These are phyloP conservation scores for Tringa solitaria DNA, from an alignment of 2,113 vertebrate species.

Conservation along the genomic window DNA sequence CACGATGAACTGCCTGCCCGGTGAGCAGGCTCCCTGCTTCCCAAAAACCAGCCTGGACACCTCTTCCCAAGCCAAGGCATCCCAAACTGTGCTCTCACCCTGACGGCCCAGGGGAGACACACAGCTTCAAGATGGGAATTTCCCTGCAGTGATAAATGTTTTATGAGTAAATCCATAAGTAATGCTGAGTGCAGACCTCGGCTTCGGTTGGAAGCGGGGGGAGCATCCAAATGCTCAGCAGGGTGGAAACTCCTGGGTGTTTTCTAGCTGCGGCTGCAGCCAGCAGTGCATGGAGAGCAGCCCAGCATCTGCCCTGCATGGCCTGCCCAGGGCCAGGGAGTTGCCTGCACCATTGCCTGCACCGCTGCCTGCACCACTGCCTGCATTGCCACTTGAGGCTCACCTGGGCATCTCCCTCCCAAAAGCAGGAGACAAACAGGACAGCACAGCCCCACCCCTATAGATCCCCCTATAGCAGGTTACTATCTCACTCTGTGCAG, in stretches of 20 bases:
- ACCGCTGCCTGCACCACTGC: neutral
- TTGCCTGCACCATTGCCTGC: neutral
- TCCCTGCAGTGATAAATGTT: conserved; percentile 35
- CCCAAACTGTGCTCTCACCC: neutral
- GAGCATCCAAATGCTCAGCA: neutral
- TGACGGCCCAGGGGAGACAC: neutral
- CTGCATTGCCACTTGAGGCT: neutral
- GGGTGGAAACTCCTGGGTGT: neutral
- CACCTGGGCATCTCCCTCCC: neutral
- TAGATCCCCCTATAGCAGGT: rapidly evolving
- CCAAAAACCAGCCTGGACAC: neutral
- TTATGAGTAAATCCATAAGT: conserved; percentile 7
- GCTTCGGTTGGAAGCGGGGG: neutral
- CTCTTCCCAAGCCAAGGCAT: neutral
- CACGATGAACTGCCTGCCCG: neutral
- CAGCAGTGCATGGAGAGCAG: neutral
- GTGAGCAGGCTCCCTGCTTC: neutral
- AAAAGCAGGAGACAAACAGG: neutral
- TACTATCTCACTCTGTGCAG: neutral
- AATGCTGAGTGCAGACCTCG: neutral
- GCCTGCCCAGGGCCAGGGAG: neutral
- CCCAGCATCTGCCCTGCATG: neutral
- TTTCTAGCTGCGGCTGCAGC: neutral
- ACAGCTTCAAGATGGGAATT: neutral
- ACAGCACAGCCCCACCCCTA: rapidly evolving